Evolutionary conservation across 2,888 invertebrate species (phyloP).

Genomic region (Seira sanloemensis): DNA sequence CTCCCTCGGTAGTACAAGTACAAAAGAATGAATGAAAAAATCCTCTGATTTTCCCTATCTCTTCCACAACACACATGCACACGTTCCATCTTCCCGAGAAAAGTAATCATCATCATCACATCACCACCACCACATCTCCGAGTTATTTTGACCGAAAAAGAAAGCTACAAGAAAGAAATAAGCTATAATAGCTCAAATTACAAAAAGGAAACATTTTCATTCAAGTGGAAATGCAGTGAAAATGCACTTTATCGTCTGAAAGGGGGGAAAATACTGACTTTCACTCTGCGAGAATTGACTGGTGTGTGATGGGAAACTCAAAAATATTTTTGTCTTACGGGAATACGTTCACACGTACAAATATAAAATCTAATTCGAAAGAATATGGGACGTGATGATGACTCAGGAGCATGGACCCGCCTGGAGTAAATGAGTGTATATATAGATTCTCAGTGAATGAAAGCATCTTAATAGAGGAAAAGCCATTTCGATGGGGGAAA

Average conservation of each 20-base stretch:
- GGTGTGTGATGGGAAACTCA: neutral
- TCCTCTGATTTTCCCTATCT: no score
- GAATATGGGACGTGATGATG: neutral
- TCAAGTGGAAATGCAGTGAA: neutral
- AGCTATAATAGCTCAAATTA: neutral
- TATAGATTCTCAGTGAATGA: neutral
- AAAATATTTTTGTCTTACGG: neutral
- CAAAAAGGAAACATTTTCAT: neutral
- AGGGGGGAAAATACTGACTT: neutral
- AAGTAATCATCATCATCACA: slow-evolving; percentile 1
- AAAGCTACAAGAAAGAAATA: neutral
- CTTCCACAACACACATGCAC: no score
- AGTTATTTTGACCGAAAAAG: neutral
- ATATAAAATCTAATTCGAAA: neutral
- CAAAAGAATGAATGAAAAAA: no score
- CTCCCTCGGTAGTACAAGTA: no score
- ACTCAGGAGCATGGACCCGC: neutral
- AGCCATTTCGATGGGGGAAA: neutral
- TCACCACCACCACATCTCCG: neutral
- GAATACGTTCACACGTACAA: neutral
- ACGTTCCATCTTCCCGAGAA: no score
- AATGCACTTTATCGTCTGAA: neutral
- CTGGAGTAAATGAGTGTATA: neutral
- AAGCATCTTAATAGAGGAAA: neutral
- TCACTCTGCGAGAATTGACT: neutral